Conservation (phyloP, 2,113 vertebrate genomes). For the Poecile atricapillus region DNA sequence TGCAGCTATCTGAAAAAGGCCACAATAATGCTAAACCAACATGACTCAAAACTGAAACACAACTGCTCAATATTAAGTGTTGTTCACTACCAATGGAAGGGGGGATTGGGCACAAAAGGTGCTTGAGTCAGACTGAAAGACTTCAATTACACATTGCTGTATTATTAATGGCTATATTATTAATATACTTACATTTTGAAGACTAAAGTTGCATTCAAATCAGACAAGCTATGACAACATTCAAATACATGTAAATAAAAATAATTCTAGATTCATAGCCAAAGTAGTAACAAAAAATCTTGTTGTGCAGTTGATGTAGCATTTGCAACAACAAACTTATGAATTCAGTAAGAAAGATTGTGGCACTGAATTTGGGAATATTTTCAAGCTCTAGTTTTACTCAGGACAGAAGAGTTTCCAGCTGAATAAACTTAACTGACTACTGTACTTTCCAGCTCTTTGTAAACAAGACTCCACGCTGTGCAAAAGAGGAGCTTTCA, state of each 20-base stretch:
- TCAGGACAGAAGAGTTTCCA: slow-evolving; percentile 31
- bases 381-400: slow-evolving; percentile 15
- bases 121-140: not conserved
- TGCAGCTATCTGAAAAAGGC: not conserved
- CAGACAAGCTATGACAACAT: not conserved
- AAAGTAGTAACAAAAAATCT: not conserved
- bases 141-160: not conserved
- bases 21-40: not conserved
- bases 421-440: not conserved
- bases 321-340: not conserved
- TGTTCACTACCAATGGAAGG: not conserved
- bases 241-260: not conserved
- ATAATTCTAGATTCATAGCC: not conserved
- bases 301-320: not conserved
- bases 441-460: slow-evolving; percentile 10
- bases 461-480: not conserved
- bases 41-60: not conserved
- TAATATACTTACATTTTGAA: not conserved
- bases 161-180: not conserved
- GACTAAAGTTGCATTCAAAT: not conserved
- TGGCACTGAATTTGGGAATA: not conserved
- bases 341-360: not conserved
- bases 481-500: not conserved
- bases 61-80: not conserved
- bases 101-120: not conserved